Evolutionary conservation across 2,888 invertebrate species (phyloP), one percentile per base, ranked within the genome.

Genomic region (Parasteatoda lunata): DNA sequence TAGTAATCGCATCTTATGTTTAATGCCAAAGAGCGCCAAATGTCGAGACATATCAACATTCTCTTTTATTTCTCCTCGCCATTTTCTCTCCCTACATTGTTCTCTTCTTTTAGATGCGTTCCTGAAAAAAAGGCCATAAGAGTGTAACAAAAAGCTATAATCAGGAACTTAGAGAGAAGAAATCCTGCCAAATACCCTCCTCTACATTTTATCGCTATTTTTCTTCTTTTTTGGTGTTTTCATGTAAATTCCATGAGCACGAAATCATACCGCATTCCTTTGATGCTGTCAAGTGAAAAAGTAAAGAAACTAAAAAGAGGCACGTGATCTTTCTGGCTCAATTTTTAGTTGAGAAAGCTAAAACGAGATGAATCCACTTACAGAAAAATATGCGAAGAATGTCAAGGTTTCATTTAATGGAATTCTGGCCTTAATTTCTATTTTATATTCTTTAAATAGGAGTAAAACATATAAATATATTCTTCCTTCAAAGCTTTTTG

Each of bases 221-320:
- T 70, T 51, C 54, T 78, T 49, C 51, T 69, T 69, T 52, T 54
- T 59, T 54, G 15, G 48, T 52, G 69, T 54, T 78, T 54, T 47
- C 54, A 54, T 54, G 77, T 65, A 79, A 79, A 79, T 71, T 64
- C 54, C 79, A 71, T 49, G 49, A 49, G 65, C 71, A 71, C 59
- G n/a, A 59, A 59, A 59, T 59, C 59, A 59, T 59, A n/a, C 59
- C 4, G n/a, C 59, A 13, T 59, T n/a, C 59, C 59, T 13, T 59
- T 59, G 59, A n/a, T 59, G 59, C 59, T 59, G 59, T 59, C 59
- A 59, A 59, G 59, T 4, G 11, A 59, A 59, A 59, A n/a, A 13
- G 59, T 13, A n/a, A 59, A 59, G 59, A 59, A 59, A 59, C 9
- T 7, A 7, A n/a, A 13, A 59, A 7, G 4, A 59, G 9, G 8